Conservation (phyloP, 2,797 vertebrate genomes). For the Amazona finschi region DNA sequence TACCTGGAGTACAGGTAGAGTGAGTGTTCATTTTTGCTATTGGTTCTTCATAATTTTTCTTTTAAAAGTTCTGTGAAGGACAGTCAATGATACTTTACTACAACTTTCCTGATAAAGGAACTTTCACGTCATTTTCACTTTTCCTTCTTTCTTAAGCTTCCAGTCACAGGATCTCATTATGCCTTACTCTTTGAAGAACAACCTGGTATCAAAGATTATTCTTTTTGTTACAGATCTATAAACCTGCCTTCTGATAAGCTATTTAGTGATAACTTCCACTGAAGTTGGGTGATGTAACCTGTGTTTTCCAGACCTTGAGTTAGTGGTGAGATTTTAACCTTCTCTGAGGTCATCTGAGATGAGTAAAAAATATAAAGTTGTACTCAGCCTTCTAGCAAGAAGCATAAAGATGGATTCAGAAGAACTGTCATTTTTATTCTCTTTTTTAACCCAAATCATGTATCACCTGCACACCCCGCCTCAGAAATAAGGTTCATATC, state of each 20-base stretch:
- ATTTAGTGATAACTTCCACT: background rate
- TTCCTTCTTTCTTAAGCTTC: background rate
- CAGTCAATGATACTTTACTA: background rate
- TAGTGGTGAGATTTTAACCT: background rate
- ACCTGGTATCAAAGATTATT: background rate
- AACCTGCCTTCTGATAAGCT: background rate
- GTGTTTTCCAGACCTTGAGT: background rate
- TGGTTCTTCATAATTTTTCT: background rate
- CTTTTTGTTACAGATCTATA: background rate
- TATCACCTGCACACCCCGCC: background rate
- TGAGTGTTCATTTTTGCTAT: background rate
- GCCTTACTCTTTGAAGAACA: background rate
- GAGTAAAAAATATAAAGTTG: background rate
- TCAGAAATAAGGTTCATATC: background rate
- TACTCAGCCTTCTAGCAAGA: background rate
- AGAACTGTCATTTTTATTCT: background rate
- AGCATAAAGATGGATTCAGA: background rate
- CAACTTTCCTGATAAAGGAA: background rate
- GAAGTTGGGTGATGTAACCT: background rate
- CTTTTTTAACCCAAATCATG: background rate
- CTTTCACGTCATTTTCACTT: background rate
- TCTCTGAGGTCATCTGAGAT: background rate
- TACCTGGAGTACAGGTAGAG: background rate
- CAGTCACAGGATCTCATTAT: background rate
- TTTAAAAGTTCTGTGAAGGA: background rate